These are phyloP conservation scores for Spilarctia lutea DNA, from an alignment of 2,888 invertebrate species.

Conservation along the genomic window DNA sequence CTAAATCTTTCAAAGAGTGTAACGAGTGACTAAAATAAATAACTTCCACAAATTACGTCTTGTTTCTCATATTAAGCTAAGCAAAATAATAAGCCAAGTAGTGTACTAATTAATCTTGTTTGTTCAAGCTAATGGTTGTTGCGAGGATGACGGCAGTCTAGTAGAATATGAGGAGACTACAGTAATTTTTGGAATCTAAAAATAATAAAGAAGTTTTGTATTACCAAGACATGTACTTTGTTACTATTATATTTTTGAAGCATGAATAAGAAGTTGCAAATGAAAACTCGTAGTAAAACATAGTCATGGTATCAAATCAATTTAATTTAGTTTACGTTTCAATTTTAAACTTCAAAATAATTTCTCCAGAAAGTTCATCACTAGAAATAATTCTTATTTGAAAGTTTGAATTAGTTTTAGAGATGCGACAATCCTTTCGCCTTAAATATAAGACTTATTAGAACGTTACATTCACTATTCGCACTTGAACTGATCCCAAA, in stretches of 20 bases:
- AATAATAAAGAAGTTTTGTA: neutral
- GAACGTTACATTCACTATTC: neutral
- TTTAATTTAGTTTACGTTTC: no score
- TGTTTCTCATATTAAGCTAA: constrained; percentile 22
- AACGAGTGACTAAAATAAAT: neutral
- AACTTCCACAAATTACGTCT: neutral
- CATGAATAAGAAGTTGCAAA: neutral
- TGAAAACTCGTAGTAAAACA: no score
- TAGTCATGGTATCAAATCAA: no score
- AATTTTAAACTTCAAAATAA: no score
- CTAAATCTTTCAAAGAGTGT: neutral
- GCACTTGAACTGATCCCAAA: neutral
- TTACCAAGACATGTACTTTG: neutral
- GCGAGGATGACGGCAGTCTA: constrained; percentile 29
- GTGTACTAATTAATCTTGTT: constrained; percentile 47
- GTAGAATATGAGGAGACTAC: neutral
- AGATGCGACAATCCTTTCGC: neutral
- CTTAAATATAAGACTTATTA: neutral
- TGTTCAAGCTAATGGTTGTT: constrained; percentile 46
- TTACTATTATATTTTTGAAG: neutral
- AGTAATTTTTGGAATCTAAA: neutral
- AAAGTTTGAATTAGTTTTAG: neutral
- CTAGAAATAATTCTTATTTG: neutral
- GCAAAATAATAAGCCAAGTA: constrained; percentile 36
- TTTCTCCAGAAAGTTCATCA: neutral